phyloP scores from a whole-genome alignment of 2,888 invertebrate genomes.

The Nemotelus nigrinus region DNA sequence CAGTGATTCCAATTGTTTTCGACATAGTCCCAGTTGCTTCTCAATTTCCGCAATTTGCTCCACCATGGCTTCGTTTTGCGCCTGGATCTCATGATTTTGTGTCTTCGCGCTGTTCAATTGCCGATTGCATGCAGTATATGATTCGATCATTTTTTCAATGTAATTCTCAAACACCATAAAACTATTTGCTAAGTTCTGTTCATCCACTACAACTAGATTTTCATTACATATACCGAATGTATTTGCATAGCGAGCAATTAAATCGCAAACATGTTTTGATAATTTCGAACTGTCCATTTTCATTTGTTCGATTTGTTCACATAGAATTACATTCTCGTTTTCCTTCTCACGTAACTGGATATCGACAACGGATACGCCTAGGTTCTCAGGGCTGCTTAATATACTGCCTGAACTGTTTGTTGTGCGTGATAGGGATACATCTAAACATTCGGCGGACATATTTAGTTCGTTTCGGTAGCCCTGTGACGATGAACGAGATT shows the following conservation, averaged over 20 bases:
- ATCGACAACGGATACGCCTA: conserved; percentile 62
- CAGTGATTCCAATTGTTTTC: not conserved
- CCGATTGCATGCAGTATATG: conserved; percentile 52
- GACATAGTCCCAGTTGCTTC: not conserved
- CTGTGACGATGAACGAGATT: conserved; percentile 54
- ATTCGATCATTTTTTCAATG: conserved; percentile 54
- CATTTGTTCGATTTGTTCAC: conserved; percentile 53
- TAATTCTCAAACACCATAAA: conserved; percentile 55
- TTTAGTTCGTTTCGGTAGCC: conserved; percentile 54
- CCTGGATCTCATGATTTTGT: conserved; percentile 9
- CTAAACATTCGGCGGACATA: conserved; percentile 57
- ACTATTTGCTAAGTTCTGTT: conserved; percentile 50
- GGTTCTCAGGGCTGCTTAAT: conserved; percentile 59
- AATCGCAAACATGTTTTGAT: conserved; percentile 53
- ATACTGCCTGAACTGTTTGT: conserved; percentile 53
- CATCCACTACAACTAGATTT: conserved; percentile 50
- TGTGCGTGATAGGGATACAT: conserved; percentile 55
- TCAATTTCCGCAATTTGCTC: conserved; percentile 19
- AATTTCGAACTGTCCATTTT: conserved; percentile 54
- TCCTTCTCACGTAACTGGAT: conserved; percentile 62
- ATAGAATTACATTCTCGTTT: conserved; percentile 57
- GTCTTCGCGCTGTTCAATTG: conserved; percentile 31
- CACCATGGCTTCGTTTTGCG: not conserved
- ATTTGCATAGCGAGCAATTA: conserved; percentile 49
- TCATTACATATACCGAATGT: conserved; percentile 52